A percentile compares a stretch with the other conserved stretches of the same genome.
These are phyloP conservation scores for Triplophysa bombifrons DNA, from an alignment of 2,797 vertebrate genomes.

Conservation along the genomic window DNA sequence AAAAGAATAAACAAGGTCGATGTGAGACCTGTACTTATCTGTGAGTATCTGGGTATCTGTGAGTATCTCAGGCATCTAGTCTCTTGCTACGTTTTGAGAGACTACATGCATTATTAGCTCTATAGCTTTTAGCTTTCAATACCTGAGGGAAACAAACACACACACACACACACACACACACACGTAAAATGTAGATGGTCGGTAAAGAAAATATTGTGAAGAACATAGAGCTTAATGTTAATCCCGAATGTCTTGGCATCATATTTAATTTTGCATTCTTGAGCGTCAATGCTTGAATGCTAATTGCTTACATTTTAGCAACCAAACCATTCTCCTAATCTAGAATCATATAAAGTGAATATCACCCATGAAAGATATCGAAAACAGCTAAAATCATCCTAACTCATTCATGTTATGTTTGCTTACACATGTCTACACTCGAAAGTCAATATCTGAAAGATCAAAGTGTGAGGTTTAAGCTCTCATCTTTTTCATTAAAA, in stretches of 20 bases:
- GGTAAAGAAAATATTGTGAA: conserved; percentile 21
- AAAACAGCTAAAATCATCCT: conserved; percentile 39
- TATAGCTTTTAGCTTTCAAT: conserved; percentile 2
- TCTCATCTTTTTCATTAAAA: conserved; percentile 59
- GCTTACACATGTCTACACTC: conserved; percentile 57
- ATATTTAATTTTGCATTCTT: conserved; percentile 15
- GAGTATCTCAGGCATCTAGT: conserved; percentile 31
- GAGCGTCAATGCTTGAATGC: conserved; percentile 11
- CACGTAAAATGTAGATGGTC: neutral
- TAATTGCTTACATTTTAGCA: conserved; percentile 25
- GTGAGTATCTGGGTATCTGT: neutral
- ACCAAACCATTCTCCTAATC: conserved; percentile 8
- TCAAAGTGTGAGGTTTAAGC: conserved; percentile 53
- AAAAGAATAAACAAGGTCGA: conserved; percentile 30
- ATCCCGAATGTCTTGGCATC: neutral
- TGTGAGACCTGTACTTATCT: conserved; percentile 35
- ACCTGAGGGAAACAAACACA: conserved; percentile 32
- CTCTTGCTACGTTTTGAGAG: conserved; percentile 10
- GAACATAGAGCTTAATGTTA: neutral
- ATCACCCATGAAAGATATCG: conserved; percentile 5
- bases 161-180: neutral
- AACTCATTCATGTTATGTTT: conserved; percentile 54
- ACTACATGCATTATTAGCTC: conserved; percentile 35
- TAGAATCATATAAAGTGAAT: conserved; percentile 17
- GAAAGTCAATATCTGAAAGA: conserved; percentile 58